A percentile compares a stretch with the other conserved stretches of the same genome.
phyloP scores from a whole-genome alignment of 2,113 vertebrate genomes.

The Pogonocichla stellata region DNA sequence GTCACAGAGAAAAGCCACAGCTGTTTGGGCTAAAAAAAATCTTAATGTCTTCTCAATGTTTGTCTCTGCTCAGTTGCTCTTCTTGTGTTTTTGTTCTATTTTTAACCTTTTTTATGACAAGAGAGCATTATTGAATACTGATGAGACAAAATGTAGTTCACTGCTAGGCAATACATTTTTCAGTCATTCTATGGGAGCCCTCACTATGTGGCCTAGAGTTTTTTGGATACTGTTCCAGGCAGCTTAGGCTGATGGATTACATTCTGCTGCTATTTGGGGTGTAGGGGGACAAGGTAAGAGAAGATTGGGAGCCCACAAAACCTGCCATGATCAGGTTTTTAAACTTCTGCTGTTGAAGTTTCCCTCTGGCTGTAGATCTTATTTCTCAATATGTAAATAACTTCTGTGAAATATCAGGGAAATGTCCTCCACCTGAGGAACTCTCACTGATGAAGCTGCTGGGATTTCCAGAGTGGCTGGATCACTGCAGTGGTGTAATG shows the following conservation, averaged over 20 bases:
- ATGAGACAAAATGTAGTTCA: conserved; percentile 5
- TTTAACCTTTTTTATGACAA: not conserved
- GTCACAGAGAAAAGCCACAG: not conserved
- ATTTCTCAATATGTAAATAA: not conserved
- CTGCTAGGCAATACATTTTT: not conserved
- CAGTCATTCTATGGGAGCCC: not conserved
- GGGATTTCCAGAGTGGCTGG: not conserved
- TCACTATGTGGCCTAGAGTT: not conserved
- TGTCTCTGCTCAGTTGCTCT: not conserved
- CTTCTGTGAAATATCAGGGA: not conserved
- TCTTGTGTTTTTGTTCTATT: conserved; percentile 26
- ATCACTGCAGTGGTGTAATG: not conserved
- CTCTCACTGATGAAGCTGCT: not conserved
- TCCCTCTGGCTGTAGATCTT: not conserved
- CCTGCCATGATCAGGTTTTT: not conserved
- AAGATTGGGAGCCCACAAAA: not conserved
- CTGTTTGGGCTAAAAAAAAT: not conserved
- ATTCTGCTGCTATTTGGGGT: not conserved
- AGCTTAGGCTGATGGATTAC: not conserved
- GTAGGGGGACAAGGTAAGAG: not conserved
- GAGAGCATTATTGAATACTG: not conserved
- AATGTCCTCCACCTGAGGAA: not conserved
- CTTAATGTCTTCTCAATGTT: not conserved
- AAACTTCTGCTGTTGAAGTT: not conserved
- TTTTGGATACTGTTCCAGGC: not conserved